phyloP scores from a whole-genome alignment of 2,888 invertebrate species.

The Choristoneura rosaceana region DNA sequence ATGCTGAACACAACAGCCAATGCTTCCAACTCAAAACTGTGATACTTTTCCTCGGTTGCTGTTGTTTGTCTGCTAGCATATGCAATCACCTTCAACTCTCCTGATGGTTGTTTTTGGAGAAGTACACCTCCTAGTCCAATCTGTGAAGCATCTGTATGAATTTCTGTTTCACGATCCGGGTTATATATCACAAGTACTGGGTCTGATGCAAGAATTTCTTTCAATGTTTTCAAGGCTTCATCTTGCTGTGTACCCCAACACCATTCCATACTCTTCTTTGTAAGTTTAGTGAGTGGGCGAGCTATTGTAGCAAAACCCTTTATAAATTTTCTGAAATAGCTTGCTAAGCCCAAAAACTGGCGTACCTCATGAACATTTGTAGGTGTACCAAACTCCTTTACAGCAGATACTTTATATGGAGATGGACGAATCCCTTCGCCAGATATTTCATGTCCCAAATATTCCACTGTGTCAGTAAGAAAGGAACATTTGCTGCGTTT shows the following conservation, averaged over 20 bases:
- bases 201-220: constrained; percentile 1
- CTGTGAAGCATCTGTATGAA: constrained; percentile 40
- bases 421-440: constrained; percentile 30
- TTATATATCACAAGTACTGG: constrained; percentile 26
- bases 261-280: constrained; percentile 39
- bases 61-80: constrained; percentile 43
- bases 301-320: constrained; percentile 42
- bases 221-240: constrained; percentile 14
- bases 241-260: constrained; percentile 28
- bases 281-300: constrained; percentile 36
- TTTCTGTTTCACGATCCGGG: constrained; percentile 27
- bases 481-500: constrained; percentile 34
- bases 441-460: constrained; percentile 32
- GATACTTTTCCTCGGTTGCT: constrained; percentile 29
- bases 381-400: constrained; percentile 34
- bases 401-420: constrained; percentile 21
- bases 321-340: constrained; percentile 43
- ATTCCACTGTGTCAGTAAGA: constrained; percentile 29
- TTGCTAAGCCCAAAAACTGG: constrained; percentile 43
- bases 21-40: constrained; percentile 42
- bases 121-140: constrained; percentile 37
- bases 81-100: constrained; percentile 32
- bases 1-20: constrained; percentile 25
- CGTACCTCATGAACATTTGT: constrained; percentile 42
- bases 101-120: constrained; percentile 35